Base-by-base conservation (phyloP, 2,113 vertebrate genomes). In the Oophaga pumilio region DNA sequence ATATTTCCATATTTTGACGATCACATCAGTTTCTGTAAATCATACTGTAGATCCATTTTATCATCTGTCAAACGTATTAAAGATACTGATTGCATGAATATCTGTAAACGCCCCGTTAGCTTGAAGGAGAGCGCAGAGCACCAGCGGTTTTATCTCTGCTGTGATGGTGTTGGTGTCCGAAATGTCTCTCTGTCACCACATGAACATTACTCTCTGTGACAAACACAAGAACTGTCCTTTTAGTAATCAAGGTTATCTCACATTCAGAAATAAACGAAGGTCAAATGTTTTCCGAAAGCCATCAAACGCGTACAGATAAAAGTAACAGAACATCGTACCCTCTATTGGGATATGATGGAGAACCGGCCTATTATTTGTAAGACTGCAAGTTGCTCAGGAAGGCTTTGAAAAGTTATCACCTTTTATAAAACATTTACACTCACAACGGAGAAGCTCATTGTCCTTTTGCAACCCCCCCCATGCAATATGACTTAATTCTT, bases 201-300 rank as follows among this genome's bases (percentile, higher is more conserved):
- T 20, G n/a, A 56, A 20, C 49, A 87, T 68, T 62, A 87, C 68
- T 73, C 68, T 82, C 22, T 20, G 11, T 60, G 79, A 82, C 56
- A 87, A 74, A 73, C 33, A 20, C 86, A 82, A 68, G 79, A 22
- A 64, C 57, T 26, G 60, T 69, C 76, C 50, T 86, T 20, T 79
- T 52, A 74, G 14, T 76, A 76, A 83, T 83, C 52, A 87, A 88
- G 86, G 79, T 88, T 88, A 88, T 88, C 86, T 83, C n/a, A 82
- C n/a, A 64, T 88, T 82, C 79, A 76, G 52, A 82, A 88, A 88
- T 64, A 64, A 76, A 64, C 33, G 69, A 82, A 88, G 86, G 86
- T 82, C 79, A 83, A 76, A 28, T 88, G 33, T 66, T 52, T 83
- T 82, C 86, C n/a, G 20, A 82, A 64, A 62, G 28, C n/a, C 18